A percentile compares a stretch with the other conserved stretches of the same genome.
These are phyloP conservation scores for Patiria miniata DNA, from an alignment of 35 echinoderm and acorn worm genomes.

Conservation along the genomic window DNA sequence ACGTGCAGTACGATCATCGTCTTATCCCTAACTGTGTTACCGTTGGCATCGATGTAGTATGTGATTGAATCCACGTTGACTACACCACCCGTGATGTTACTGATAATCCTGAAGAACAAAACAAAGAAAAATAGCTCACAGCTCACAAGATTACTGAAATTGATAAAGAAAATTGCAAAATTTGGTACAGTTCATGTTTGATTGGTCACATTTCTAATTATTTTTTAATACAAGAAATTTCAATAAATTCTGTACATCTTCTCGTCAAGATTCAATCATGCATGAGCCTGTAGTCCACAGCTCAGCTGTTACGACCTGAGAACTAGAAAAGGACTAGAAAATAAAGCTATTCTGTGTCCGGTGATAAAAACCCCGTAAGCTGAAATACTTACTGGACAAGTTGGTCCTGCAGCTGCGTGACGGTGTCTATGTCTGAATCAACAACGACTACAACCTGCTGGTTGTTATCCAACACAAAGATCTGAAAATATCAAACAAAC, in stretches of 20 bases:
- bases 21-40: neutral
- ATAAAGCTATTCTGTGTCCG: too few species aligned
- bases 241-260: too few species aligned
- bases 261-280: too few species aligned
- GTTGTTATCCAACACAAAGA: slow-evolving; percentile 70
- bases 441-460: slow-evolving; percentile 67
- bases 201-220: too few species aligned
- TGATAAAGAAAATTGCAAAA: too few species aligned
- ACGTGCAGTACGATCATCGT: slow-evolving; percentile 73
- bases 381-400: slow-evolving; percentile 52
- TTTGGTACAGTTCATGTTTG: too few species aligned
- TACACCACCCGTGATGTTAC: slow-evolving; percentile 71
- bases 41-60: slow-evolving; percentile 45
- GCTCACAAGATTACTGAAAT: too few species aligned
- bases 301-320: too few species aligned
- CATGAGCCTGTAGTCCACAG: too few species aligned
- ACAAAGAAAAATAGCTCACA: neutral
- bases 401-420: slow-evolving; percentile 32
- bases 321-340: too few species aligned
- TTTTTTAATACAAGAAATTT: too few species aligned
- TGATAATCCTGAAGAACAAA: slow-evolving; percentile 29
- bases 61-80: slow-evolving; percentile 72
- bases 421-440: slow-evolving; percentile 35
- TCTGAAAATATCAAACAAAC: slow-evolving; percentile 43
- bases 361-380: too few species aligned